Evolutionary conservation across 2,888 invertebrate species (phyloP), one percentile per base, ranked within the genome.

Genomic region (Pherbina coryleti): DNA sequence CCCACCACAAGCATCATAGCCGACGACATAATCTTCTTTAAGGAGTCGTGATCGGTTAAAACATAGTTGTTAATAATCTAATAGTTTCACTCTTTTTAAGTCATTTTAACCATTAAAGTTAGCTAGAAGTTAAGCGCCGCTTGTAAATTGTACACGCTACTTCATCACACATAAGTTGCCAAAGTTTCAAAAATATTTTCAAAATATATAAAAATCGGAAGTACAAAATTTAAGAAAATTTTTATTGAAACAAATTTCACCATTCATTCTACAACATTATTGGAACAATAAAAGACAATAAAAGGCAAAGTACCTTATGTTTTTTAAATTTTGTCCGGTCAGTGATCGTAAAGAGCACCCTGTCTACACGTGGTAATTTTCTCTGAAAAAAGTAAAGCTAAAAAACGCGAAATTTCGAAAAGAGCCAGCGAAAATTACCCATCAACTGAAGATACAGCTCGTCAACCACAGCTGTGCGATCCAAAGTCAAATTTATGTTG

Each of bases 11-110:
- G 95, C 34, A 92, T 97, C 73, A 93, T 96, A 83, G 97, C 97
- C 11, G 96, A 97, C 85, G 96, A 97, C 86, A 92, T 97, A 1
- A 93, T 97, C 86, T 96, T 96, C 88, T 94, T 96, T 90, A 92
- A 94, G 44, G 89, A 89, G 75, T 80, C 83, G n/a, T 73, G 44
- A 73, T 69, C 25, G 53, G 57, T 69, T 62, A 5, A 66, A 71
- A 49, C 49, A 44, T 17, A 69, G 28, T 14, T 8, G 31, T 62
- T 25, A 19, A 37, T 19, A 72, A 11, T 2, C 44, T 11, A 44
- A 44, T 14, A 19, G 34, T 69, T 51, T 51, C 14, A 19, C 57
- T 55, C 55, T 55, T 17, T 8, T 75, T 75, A 75, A 75, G 75
- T 14, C 67, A 67, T 8, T 75, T 75, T 67, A 75, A 67, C 22